Conservation (phyloP, 2,113 vertebrate genomes). For the Piaya cayana region DNA sequence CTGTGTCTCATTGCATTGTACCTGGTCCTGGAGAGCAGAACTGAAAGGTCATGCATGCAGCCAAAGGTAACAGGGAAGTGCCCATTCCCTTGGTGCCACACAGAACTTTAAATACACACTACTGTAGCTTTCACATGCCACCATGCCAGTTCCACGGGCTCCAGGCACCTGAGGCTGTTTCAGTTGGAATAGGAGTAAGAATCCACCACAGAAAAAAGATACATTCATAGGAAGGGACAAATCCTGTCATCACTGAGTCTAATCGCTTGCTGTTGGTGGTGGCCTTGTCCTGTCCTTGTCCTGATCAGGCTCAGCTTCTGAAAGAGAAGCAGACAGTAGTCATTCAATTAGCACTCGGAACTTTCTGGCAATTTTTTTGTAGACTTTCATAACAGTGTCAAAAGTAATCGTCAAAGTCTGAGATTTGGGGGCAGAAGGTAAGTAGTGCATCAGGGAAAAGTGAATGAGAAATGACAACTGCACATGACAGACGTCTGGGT, state of each 20-base stretch:
- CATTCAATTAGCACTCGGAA: neutral
- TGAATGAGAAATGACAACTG: neutral
- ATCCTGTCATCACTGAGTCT: accelerated
- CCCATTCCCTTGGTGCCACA: accelerated
- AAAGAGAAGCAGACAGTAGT: neutral
- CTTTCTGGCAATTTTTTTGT: neutral
- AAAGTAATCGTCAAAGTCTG: neutral
- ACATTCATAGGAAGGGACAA: neutral
- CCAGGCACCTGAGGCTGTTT: neutral
- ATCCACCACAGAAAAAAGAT: neutral
- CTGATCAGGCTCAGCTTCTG: neutral
- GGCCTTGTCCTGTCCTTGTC: neutral
- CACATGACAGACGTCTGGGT: accelerated
- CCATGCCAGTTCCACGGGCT: accelerated
- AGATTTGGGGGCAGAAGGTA: neutral
- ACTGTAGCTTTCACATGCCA: neutral
- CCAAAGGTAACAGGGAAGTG: accelerated
- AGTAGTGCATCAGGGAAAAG: neutral
- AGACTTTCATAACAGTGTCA: neutral
- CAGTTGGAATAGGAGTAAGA: neutral
- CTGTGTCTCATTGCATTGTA: accelerated
- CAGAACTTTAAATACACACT: neutral
- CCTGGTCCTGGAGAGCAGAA: neutral
- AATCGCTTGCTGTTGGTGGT: neutral
- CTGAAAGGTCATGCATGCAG: accelerated